These are phyloP conservation scores for Stomatorhinus walkeri DNA, from an alignment of 2,797 vertebrate genomes.

Conservation along the genomic window DNA sequence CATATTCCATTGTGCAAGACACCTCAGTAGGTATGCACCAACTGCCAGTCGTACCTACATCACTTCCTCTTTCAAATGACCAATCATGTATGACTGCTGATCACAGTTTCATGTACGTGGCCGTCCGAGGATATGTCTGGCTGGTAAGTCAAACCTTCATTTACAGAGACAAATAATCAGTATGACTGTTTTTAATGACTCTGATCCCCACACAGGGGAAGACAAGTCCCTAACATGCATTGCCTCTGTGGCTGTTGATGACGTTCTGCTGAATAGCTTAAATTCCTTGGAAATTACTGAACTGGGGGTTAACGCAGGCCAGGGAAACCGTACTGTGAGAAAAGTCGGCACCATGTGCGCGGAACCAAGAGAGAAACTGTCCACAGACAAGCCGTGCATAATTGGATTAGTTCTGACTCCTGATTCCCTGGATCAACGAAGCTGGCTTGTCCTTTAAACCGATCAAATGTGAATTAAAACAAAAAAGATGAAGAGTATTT, in stretches of 20 bases:
- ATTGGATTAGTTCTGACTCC: neutral
- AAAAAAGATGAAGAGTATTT: neutral
- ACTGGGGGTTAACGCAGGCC: neutral
- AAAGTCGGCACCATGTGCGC: neutral
- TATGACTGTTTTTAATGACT: neutral
- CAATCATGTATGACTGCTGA: neutral
- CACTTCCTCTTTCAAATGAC: neutral
- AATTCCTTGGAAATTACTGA: neutral
- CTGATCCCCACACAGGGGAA: neutral
- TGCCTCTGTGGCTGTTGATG: neutral
- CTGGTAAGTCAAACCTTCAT: neutral
- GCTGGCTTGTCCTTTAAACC: neutral
- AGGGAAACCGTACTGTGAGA: neutral
- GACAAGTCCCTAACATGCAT: neutral
- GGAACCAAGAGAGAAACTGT: neutral
- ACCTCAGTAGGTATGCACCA: neutral
- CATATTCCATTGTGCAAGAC: neutral
- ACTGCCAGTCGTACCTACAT: neutral
- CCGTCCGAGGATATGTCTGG: neutral
- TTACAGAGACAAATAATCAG: neutral
- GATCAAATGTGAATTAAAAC: constrained; percentile 7
- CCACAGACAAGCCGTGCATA: neutral
- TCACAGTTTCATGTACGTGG: neutral
- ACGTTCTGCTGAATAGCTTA: constrained; percentile 4
- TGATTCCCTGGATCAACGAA: neutral